These are phyloP conservation scores for Lamproptera curius DNA, from an alignment of 2,888 invertebrate genomes.

Conservation along the genomic window DNA sequence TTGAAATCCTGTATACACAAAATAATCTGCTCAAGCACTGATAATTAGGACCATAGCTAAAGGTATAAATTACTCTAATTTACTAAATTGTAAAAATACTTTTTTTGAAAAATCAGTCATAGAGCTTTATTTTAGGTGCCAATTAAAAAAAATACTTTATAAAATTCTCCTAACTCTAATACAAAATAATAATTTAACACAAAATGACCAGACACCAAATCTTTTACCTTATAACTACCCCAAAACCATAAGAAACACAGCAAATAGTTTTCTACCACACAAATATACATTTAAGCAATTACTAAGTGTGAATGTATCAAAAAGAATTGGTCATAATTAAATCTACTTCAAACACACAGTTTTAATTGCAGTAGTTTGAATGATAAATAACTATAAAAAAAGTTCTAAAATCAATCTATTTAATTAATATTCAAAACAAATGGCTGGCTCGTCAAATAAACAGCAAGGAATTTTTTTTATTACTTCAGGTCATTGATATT, in stretches of 20 bases:
- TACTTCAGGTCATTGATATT: too few relatives aligned
- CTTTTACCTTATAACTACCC: neutral
- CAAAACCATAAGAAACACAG: neutral
- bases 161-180: neutral
- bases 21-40: slow-evolving; percentile 9
- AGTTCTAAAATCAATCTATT: too few relatives aligned
- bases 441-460: too few relatives aligned
- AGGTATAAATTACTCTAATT: neutral
- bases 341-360: too few relatives aligned
- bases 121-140: neutral
- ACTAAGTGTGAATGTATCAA: too few relatives aligned
- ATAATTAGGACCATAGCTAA: slow-evolving; percentile 7
- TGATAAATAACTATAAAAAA: too few relatives aligned
- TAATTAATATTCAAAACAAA: too few relatives aligned
- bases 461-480: too few relatives aligned
- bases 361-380: too few relatives aligned
- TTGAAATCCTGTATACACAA: slow-evolving; percentile 12
- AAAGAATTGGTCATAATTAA: too few relatives aligned
- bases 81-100: slow-evolving; percentile 9
- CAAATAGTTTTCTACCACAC: too few relatives aligned
- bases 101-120: slow-evolving; percentile 17
- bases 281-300: too few relatives aligned
- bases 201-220: neutral
- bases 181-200: neutral
- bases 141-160: slow-evolving; percentile 2